These are phyloP conservation scores for Nymphicus hollandicus DNA, from an alignment of 2,113 vertebrate species.

Conservation along the genomic window DNA sequence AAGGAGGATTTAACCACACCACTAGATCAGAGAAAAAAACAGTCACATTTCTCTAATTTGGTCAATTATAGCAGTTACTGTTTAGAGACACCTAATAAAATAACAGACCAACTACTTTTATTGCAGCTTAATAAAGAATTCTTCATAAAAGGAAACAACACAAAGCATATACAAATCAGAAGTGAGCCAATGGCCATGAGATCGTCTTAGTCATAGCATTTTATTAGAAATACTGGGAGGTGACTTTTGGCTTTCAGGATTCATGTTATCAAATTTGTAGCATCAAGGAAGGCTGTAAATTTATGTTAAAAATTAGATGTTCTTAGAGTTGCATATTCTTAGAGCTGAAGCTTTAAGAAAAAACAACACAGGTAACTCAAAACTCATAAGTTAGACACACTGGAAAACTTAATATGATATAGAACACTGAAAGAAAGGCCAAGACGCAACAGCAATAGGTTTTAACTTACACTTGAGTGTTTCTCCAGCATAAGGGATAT, in stretches of 20 bases:
- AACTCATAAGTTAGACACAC: neutral
- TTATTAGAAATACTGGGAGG: neutral
- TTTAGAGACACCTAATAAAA: neutral
- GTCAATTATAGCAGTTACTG: neutral
- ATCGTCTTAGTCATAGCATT: neutral
- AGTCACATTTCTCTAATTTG: neutral
- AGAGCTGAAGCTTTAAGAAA: neutral
- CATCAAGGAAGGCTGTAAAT: neutral
- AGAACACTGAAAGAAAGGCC: neutral
- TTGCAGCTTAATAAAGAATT: neutral
- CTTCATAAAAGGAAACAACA: neutral
- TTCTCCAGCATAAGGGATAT: conserved; percentile 98
- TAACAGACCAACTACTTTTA: neutral
- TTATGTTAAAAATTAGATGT: neutral
- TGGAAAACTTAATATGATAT: neutral
- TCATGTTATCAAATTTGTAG: neutral
- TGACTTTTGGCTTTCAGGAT: neutral
- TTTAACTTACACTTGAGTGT: conserved; percentile 94
- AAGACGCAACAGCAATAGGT: neutral
- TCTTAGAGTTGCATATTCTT: neutral
- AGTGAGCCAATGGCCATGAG: neutral
- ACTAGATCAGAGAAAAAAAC: neutral
- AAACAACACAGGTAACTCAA: neutral
- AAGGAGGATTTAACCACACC: neutral
- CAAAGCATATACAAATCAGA: neutral